Conservation (phyloP, 1,140 invertebrate genomes). For the Orius insidiosus region DNA sequence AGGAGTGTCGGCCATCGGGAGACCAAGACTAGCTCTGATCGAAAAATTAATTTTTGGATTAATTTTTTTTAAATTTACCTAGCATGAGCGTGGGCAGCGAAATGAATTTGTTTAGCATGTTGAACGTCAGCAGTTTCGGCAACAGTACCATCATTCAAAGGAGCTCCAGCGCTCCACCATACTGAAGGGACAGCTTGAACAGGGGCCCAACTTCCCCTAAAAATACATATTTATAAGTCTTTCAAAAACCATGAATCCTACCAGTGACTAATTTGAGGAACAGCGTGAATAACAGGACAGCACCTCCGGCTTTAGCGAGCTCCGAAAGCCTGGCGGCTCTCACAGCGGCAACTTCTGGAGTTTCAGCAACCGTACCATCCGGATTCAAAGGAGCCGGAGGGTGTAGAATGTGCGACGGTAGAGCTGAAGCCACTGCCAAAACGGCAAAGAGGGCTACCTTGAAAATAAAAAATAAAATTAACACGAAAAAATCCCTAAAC, state of each 20-base stretch:
- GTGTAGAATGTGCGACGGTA: too few species aligned
- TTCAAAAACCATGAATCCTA: too few species aligned
- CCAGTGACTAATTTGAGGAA: too few species aligned
- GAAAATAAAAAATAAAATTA: too few species aligned
- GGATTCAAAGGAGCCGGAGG: slow-evolving; percentile 3
- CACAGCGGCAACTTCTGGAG: slow-evolving; percentile 20
- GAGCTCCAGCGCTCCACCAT: too few species aligned
- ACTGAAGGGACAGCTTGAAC: slow-evolving; percentile 24
- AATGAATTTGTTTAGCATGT: slow-evolving; percentile 29
- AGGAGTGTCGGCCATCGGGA: slow-evolving; percentile 23
- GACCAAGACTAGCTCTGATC: slow-evolving; percentile 25
- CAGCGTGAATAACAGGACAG: too few species aligned
- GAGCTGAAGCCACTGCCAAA: too few species aligned
- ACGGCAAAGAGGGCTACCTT: too few species aligned
- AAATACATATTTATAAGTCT: too few species aligned
- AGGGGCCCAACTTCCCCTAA: background rate
- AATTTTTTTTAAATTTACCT: slow-evolving; percentile 23
- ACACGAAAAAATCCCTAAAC: too few species aligned
- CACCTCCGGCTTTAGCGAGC: slow-evolving; percentile 21
- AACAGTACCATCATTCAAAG: slow-evolving; percentile 31
- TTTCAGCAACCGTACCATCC: slow-evolving; percentile 7
- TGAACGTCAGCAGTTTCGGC: slow-evolving; percentile 34
- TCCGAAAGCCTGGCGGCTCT: slow-evolving; percentile 26
- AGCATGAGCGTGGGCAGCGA: slow-evolving; percentile 34
- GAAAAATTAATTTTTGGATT: slow-evolving; percentile 1